A percentile compares a stretch with the other conserved stretches of the same genome.
Evolutionary conservation across 2,113 vertebrate genomes (phyloP).

Genomic region (Campylorhamphus procurvoides): DNA sequence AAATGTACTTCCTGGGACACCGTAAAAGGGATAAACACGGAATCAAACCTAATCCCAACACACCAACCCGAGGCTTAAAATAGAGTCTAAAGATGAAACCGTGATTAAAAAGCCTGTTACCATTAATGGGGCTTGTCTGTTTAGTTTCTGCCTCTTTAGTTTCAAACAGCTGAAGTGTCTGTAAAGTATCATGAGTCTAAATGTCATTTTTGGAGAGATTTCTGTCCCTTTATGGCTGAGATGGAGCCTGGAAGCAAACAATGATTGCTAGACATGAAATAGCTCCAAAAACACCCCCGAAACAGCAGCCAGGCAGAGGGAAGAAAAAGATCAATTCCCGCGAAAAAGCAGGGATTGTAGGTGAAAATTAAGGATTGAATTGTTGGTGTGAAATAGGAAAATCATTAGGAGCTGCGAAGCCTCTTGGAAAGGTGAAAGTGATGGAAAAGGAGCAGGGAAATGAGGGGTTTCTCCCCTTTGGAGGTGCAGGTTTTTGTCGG

Average conservation of each 20-base stretch:
- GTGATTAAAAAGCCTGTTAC: not conserved
- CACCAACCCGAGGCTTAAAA: not conserved
- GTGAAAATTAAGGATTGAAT: not conserved
- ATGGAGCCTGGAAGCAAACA: not conserved
- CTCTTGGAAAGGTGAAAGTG: not conserved
- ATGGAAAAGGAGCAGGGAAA: not conserved
- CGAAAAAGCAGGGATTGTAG: not conserved
- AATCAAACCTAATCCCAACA: not conserved
- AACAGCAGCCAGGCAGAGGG: not conserved
- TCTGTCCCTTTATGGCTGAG: not conserved
- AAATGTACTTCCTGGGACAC: not conserved
- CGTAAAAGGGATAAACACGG: not conserved
- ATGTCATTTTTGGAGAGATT: not conserved
- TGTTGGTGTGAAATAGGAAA: rapidly evolving
- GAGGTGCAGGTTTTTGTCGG: not conserved
- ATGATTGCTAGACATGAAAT: not conserved
- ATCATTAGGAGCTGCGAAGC: not conserved
- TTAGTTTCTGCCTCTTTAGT: not conserved
- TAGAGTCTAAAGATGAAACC: not conserved
- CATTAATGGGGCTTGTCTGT: not conserved
- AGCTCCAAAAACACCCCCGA: not conserved
- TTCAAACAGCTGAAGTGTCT: not conserved
- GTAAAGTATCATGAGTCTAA: not conserved
- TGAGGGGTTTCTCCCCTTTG: not conserved
- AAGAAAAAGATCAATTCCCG: not conserved